Base-by-base conservation (phyloP, 1,140 invertebrate species). In the Argopecten irradians region DNA sequence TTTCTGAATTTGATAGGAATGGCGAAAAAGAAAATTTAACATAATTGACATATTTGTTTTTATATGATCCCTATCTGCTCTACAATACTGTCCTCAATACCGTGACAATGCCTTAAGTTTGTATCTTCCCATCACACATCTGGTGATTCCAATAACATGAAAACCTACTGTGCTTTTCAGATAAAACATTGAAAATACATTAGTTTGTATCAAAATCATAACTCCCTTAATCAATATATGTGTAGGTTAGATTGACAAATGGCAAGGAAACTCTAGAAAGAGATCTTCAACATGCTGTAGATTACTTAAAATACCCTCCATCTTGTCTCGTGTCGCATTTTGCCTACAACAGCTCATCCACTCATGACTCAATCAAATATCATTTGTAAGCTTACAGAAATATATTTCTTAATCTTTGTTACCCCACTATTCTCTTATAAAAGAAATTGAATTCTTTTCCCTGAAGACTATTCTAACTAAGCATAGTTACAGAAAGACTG, bases 371-470 rank as follows among this genome's bases (percentile, higher is more conserved):
- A 71, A 71, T 71, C 55, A 71, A 71, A 71, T 71, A 71, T 71
- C 14, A 71, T 71, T 71, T 71, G 55, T 71, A 71, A 71, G n/a
- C 22, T 71, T 28, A 71, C 55, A 71, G 55, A 28, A 71, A 71
- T 16, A 71, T 71, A 71, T 71, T 71, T 71, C 55, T 28, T 28
- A 28, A 71, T 71, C 28, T 71, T 71, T n/a, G n/a, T 71, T 71
- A n/a, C 55, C 19, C 55, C 55, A 71, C 55, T 71, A 28, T 71
- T 71, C 55, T 71, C 28, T 71, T 71, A 71, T 28, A 71, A 71
- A 71, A 71, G 55, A 71, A 71, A 71, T 71, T 71, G 55, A 71
- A 71, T 71, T 71, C 55, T 8, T 71, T n/a, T 71, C 55, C 55
- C 55, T 7, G 19, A n/a, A 71, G 55, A n/a, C 22, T n/a, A 28